Base-by-base conservation (phyloP, 2,113 vertebrate genomes). In the Dasypus novemcinctus region DNA sequence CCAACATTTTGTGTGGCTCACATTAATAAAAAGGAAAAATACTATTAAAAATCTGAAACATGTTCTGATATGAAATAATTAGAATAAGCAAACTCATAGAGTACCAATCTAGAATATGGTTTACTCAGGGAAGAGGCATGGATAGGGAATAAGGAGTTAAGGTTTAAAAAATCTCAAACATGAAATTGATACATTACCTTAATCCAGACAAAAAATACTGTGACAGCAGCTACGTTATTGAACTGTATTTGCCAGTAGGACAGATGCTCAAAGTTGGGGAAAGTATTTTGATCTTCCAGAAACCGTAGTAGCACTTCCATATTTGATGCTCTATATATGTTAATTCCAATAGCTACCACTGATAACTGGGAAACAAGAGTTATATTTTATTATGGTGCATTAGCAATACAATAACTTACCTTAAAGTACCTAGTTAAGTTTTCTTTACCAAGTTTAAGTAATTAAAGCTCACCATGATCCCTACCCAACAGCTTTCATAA, bases 181-280 rank as follows among this genome's bases (percentile, higher is more conserved):
- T 15, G 21, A n/a, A 63, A n/a, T 57, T 27, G 49, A 75, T 61
- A 82, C 66, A 72, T 97, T 98, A 99, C 99, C 99, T 99, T 99
- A 97, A 99, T 98, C 99, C 99, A 99, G 83, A 99, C 99, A 80
- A 99, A 99, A 97, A 99, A 99, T 41, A 99, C 98, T 7, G 99
- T 99, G 61, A 99, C 97, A 0, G 99, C 99, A 54, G 99, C 98
- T 97, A 99, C 95, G 59, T 98, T 99, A 98, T 99, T 99, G 97
- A 99, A 99, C 93, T 99, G 99, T 96, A 99, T 98, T 97, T 99
- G 99, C 98, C 99, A 99, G 91, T 99, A 99, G 0, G 99, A 99
- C 72, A 99, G 96, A 46, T 99, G 97, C 93, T 99, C 98, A 66
- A 99, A 99, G 97, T 98, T 99, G 43, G 99, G 99, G 95, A 99